phyloP scores from a whole-genome alignment of 2,113 vertebrate species.

The Oncorhynchus keta region DNA sequence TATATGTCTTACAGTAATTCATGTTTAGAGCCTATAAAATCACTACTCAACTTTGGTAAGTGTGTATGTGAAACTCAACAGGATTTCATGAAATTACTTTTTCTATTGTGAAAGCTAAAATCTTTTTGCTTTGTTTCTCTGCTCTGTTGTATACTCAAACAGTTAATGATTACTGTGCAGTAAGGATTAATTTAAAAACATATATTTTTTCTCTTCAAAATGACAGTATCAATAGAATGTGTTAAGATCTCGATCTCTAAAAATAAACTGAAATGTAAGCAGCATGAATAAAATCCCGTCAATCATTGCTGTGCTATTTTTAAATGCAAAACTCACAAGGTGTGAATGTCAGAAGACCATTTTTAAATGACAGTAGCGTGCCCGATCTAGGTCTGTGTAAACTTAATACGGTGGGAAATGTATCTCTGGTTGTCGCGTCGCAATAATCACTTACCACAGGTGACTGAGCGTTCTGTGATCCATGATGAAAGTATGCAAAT shows the following conservation, averaged over 20 bases:
- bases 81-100: background rate
- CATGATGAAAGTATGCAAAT: too few species aligned
- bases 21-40: background rate
- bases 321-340: too few species aligned
- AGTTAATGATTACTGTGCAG: conserved; percentile 8
- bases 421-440: too few species aligned
- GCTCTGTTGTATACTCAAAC: conserved; percentile 8
- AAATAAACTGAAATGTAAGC: conserved; percentile 55
- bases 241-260: conserved; percentile 39
- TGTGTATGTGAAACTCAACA: background rate
- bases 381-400: too few species aligned
- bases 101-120: conserved; percentile 17
- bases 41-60: background rate
- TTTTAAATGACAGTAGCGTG: too few species aligned
- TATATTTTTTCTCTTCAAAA: background rate
- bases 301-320: background rate
- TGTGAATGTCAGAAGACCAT: too few species aligned
- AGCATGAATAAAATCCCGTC: conserved; percentile 70
- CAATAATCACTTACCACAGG: too few species aligned
- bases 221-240: conserved; percentile 42
- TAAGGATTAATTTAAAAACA: conserved; percentile 3
- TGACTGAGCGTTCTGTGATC: too few species aligned
- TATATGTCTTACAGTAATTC: background rate
- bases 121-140: background rate
- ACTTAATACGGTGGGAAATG: too few species aligned